These are phyloP conservation scores for Sylvia borin DNA, from an alignment of 2,797 vertebrate species.

Conservation along the genomic window DNA sequence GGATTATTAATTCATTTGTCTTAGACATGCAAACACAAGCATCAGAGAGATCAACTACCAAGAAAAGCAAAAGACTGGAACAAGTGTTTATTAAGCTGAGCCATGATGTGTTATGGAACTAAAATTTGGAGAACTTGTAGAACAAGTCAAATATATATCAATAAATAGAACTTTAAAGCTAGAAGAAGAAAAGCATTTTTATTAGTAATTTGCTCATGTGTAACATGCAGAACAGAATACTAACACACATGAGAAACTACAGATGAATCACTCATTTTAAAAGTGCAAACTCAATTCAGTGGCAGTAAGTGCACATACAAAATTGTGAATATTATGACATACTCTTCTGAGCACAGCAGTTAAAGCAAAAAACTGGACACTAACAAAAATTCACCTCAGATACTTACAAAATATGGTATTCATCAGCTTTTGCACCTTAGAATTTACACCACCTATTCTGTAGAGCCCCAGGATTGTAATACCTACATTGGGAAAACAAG, in stretches of 20 bases:
- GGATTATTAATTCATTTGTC: background rate
- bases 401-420: conserved; percentile 93
- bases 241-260: background rate
- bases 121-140: background rate
- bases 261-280: background rate
- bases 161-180: background rate
- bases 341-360: background rate
- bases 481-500: conserved; percentile 73
- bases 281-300: background rate
- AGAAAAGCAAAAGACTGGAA: background rate
- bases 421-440: conserved; percentile 98
- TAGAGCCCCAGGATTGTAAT: conserved; percentile 94
- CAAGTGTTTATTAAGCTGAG: background rate
- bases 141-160: background rate
- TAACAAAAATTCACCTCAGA: background rate
- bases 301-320: background rate
- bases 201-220: background rate
- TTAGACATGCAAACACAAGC: background rate
- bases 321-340: background rate
- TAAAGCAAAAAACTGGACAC: background rate
- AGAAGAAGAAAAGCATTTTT: background rate
- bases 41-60: background rate
- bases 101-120: background rate
- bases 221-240: background rate
- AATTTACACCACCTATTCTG: conserved; percentile 96